Base-by-base conservation (phyloP, 1,140 invertebrate species). In the Coptotermes formosanus region DNA sequence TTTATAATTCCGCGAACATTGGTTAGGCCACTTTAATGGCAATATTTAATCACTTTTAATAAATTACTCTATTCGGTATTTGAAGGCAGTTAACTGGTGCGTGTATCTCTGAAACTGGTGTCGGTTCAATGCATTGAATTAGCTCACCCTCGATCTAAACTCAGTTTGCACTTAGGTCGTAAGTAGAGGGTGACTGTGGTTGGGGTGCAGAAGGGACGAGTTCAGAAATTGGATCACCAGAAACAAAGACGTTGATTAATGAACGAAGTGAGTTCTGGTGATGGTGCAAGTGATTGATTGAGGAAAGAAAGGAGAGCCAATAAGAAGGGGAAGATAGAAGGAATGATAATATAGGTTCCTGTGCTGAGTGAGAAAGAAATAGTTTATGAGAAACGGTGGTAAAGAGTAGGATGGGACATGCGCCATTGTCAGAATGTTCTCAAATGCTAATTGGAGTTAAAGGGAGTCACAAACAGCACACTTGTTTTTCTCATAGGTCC, bases 171-270 rank as follows among this genome's bases (percentile, higher is more conserved):
- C 8, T 30, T 7, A 30, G 64, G 11, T 25, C 64, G n/a, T n/a
- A 30, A 75, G 64, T 30, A 30, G 64, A 30, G 64, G 64, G 8
- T 64, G 25, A 3, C 19, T 9, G 59, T 64, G 59, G 59, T n/a
- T 12, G 59, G 59, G 59, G 7, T n/a, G 64, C 30, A 32, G 45
- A 84, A 84, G 21, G 83, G 52, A 52, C 21, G 45, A 3, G 44
- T n/a, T 52, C 83, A 45, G 45, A n/a, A 84, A 84, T 84, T 84
- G 83, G 83, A 84, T 84, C 83, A 84, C 83, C 48, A 52, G 83
- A 84, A 84, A 84, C 83, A 84, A 84, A 84, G 83, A 84, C 83
- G 83, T 84, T 84, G 83, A 84, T 84, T 84, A 84, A 84, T 84
- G 83, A 59, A 52, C 44, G 83, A 52, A 75, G 64, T 3, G 59